phyloP scores from a whole-genome alignment of 2,797 vertebrate genomes.

The Neosilurus hyrtlii region DNA sequence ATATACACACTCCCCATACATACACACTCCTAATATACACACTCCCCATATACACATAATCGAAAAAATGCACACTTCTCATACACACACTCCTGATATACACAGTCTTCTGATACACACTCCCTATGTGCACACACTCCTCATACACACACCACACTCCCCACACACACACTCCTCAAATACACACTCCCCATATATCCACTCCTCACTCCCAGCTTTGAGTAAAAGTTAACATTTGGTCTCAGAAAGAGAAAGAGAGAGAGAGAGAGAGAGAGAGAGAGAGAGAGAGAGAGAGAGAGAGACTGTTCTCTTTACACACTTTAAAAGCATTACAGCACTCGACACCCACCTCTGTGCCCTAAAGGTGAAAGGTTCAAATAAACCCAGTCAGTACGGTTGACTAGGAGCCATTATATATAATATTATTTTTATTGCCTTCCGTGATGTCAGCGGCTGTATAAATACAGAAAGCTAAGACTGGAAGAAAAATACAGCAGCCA shows the following conservation, averaged over 20 bases:
- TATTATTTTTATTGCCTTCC: neutral
- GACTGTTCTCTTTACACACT: neutral
- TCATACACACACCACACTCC: neutral
- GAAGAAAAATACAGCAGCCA: neutral
- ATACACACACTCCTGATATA: neutral
- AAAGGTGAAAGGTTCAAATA: conserved; percentile 10
- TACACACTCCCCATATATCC: too few relatives aligned
- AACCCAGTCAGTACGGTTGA: neutral
- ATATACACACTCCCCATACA: too few relatives aligned
- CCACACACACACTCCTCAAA: too few relatives aligned
- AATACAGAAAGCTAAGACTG: neutral
- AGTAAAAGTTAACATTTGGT: conserved; percentile 6
- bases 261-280: conserved; percentile 5
- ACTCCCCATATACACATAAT: neutral
- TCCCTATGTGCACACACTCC: neutral
- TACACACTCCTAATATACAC: neutral
- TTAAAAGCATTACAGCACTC: neutral
- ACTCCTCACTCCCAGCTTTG: neutral
- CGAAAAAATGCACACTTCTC: neutral
- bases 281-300: neutral
- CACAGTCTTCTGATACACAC: neutral
- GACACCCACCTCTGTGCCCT: neutral
- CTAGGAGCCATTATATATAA: neutral
- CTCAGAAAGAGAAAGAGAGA: neutral
- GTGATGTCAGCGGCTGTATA: neutral